Evolutionary conservation across 2,113 vertebrate genomes (phyloP).

Genomic region (Oryzias melastigma): DNA sequence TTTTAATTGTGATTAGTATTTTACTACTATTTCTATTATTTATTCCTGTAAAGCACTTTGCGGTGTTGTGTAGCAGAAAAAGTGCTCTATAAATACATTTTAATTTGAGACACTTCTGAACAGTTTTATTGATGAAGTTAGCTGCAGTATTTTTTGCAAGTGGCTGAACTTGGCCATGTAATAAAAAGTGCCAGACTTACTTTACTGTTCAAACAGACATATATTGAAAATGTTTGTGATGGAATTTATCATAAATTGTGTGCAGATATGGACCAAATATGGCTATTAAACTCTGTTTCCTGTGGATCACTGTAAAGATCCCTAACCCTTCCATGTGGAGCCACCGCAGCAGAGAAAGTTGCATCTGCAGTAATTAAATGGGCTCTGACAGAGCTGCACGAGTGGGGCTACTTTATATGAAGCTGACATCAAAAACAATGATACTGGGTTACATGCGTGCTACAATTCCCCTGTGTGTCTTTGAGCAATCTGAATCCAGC

Average conservation of each 20-base stretch:
- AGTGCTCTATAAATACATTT: too few species aligned
- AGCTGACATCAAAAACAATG: conserved; percentile 4
- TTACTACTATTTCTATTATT: too few species aligned
- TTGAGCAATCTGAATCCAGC: conserved; percentile 20
- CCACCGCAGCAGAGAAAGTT: background rate
- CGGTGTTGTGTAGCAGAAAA: too few species aligned
- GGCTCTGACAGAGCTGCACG: background rate
- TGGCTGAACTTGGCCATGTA: too few species aligned
- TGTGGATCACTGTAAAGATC: background rate
- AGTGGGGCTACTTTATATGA: conserved; percentile 4
- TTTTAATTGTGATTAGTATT: too few species aligned
- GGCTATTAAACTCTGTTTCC: background rate
- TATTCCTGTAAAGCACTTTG: too few species aligned
- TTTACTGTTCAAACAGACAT: too few species aligned
- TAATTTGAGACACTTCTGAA: too few species aligned
- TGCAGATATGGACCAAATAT: background rate
- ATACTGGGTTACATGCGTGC: conserved; percentile 6
- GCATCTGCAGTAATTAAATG: conserved; percentile 1
- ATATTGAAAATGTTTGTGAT: too few species aligned
- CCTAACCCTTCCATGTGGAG: background rate
- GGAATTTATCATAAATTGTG: background rate
- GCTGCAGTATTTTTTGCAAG: too few species aligned
- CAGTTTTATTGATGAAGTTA: too few species aligned
- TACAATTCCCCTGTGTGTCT: conserved; percentile 7
- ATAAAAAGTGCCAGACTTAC: too few species aligned